Evolutionary conservation across 1,140 invertebrate species (phyloP), one percentile per base, ranked within the genome.

Genomic region (Drosophila punjabiensis): DNA sequence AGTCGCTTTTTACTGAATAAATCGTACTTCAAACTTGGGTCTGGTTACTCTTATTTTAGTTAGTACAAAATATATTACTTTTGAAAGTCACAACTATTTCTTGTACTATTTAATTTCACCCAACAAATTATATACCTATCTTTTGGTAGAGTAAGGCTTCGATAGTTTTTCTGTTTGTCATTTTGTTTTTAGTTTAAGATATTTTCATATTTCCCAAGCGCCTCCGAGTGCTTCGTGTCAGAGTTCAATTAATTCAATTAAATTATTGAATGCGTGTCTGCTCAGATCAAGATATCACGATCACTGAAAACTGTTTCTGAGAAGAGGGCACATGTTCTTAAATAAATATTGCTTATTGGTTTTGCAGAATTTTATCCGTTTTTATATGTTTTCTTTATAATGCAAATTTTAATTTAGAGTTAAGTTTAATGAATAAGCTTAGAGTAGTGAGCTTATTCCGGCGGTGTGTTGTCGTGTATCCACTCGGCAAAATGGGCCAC

Each of bases 391-490:
- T 39, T 43, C 59, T 41, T 64, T 30, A 71, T 50, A 48, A 73
- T 60, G 66, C 53, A 73, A 18, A 37, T 67, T 43, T 45, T 35
- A 39, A 60, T 41, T 56, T 64, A 64, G 18, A 39, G 8, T 41
- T 79, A 62, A 20, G 62, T 50, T 60, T 73, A 69, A n/a, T 63
- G 35, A 35, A 67, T 81, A 67, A 82, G 35, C 32, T 76, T 78
- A 78, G 14, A 11, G 11, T 33, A 60, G 8, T n/a, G 8, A 5
- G 47, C 45, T 79, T 93, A 94, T 71, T 94, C 91, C n/a, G 93
- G 91, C 6, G 95, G 96, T 43, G 95, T 95, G 84, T 96, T 96
- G 68, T 95, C 95, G 24, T 95, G 94, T 63, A 96, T 96, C 96
- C 96, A 96, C 24, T 94, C 94, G 43, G 94, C 91, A 70, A 96